Base-by-base conservation (phyloP, 2,888 invertebrate genomes). In the Cheilosia pagana region DNA sequence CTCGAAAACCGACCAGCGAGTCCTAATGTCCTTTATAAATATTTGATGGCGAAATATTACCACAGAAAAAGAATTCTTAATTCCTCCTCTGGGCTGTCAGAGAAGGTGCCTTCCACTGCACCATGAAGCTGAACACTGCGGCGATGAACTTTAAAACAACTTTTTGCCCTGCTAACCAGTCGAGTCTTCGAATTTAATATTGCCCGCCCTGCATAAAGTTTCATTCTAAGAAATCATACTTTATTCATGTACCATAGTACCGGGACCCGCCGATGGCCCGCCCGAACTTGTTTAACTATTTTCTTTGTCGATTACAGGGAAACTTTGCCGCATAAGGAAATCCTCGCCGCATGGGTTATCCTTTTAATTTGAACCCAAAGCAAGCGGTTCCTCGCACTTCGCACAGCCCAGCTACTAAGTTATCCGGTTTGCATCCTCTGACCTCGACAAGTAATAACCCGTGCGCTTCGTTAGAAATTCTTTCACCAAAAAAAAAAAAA, bases 361-460 rank as follows among this genome's bases (percentile, higher is more conserved):
- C 81, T 85, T 85, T 81, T 85, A 85, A 85, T 85, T 85, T 85
- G 50, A 76, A 76, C 65, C 81, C 48, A 79, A 75, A 75, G 60
- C 75, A 71, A 83, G 57, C 82, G 48, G 52, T 60, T 65, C 62
- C 52, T 67, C 39, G 59, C 28, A 28, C 28, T 28, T 28, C 8
- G 28, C 35, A 12, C 45, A 41, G n/a, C 8, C 31, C 57, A 75
- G 12, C 10, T 31, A 67, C 52, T 39, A 53, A 72, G 67, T 77
- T 77, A 53, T 19, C 62, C 67, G 50, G 55, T 39, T 77, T 67
- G 68, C 43, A 67, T 50, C 67, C 53, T 72, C 63, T 39, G 53
- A 77, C 67, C 52, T 53, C 28, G 53, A 48, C 68, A 28, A 81
- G 50, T 75, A 75, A 62, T 68, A 71, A 81, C 41, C 39, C 39